Base-by-base conservation (phyloP, 2,113 vertebrate species). In the Seriola dumerili region DNA sequence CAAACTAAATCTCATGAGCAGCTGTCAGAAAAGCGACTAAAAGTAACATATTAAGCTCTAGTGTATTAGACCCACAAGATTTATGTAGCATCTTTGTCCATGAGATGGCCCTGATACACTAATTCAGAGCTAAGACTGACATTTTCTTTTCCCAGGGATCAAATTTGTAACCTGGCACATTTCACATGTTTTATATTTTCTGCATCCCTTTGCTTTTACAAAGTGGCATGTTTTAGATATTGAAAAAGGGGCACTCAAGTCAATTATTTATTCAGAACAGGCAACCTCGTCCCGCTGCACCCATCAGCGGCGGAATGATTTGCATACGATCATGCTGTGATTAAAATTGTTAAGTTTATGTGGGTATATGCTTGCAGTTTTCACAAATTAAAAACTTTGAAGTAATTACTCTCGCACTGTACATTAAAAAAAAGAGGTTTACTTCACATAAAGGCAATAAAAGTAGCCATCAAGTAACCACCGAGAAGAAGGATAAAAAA, bases 271-370 rank as follows among this genome's bases (percentile, higher is more conserved):
- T 78, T 71, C 29, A 42, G 14, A 78, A 54, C 42, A 76, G 55
- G 19, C 16, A 44, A 17, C 40, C 34, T 42, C 25, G 38, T 63
- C 78, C 36, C 36, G 48, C 21, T 38, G 54, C 54, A 70, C 19
- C n/a, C 34, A 44, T 81, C 71, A 65, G 58, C n/a, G 8, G 17
- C 54, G 55, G 55, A 44, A 57, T 79, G n/a, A 88, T 84, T 78
- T 79, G 71, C 70, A 78, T 55, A 63, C 4, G n/a, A 64, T 65
- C 40, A 70, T 13, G 32, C 16, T 76, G 57, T 58, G 62, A 79
- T 58, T 64, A 40, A 62, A 80, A 71, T 29, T 63, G 38, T 71
- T 11, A 40, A 0, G 48, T 65, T 58, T 42, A 66, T 70, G 57
- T 59, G 16, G 66, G 44, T 76, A 23, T 70, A 34, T 23, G 25